Base-by-base conservation (phyloP, 2,888 invertebrate genomes). In the Agonopterix subpropinquella region DNA sequence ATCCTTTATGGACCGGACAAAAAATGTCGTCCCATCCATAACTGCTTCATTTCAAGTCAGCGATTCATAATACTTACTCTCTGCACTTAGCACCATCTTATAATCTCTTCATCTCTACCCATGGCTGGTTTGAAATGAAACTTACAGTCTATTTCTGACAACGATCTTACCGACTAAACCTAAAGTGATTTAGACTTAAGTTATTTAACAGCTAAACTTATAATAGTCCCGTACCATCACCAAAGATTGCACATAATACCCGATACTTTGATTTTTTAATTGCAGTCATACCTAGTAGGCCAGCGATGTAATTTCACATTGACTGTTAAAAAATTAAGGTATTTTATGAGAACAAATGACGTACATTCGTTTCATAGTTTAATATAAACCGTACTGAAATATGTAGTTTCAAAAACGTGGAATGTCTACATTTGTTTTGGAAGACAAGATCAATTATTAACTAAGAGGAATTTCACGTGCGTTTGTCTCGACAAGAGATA, bases 211-310 rank as follows among this genome's bases (percentile, higher is more conserved):
- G 43, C 64, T 76, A 77, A 59, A 63, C 82, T 83, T 86, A 86
- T 43, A 56, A 61, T 84, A 83, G 74, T 80, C 89, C 88, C 86
- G 85, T 85, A 89, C 91, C 92, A 90, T 90, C 92, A 92, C 92
- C 92, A 92, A 90, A 86, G 92, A 94, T 93, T 94, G 93, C 93
- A 94, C 93, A 93, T 92, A 91, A 91, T 93, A 93, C 93, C 93
- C 93, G 93, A 93, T 92, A 90, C 89, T 90, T 90, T 89, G 89
- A 87, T 89, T 89, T 87, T 85, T 83, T 81, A 80, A 79, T 78
- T 81, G 83, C 85, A 87, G 89, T 88, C 88, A 80, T 74, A 80
- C 88, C 86, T 53, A 51, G 51, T 69, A 73, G 83, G 81, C 74
- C 57, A 67, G 68, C 71, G 67, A 69, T 65, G 69, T 55, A 59